Conservation (phyloP, 2,113 vertebrate genomes). For the Thymallus thymallus region DNA sequence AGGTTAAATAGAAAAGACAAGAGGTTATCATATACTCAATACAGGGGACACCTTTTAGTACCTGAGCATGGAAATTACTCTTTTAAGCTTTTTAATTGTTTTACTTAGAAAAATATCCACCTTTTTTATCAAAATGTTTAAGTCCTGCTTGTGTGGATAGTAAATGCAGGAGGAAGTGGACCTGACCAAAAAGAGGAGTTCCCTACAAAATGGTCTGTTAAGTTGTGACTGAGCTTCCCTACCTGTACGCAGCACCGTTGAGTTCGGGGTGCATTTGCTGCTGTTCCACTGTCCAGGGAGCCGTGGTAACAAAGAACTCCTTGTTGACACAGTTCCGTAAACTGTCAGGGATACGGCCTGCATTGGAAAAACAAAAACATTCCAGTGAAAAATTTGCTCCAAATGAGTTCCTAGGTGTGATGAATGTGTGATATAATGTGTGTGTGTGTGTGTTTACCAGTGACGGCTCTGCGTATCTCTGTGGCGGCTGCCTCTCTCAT, state of each 20-base stretch:
- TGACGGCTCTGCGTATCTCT: conserved; percentile 92
- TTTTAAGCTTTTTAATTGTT: too few relatives aligned
- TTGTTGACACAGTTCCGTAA: conserved; percentile 98
- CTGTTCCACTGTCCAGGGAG: conserved; percentile 93
- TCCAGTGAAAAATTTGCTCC: too few relatives aligned
- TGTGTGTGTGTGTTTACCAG: conserved; percentile 72
- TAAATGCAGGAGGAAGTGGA: too few relatives aligned
- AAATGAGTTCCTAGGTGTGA: neutral
- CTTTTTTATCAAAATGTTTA: too few relatives aligned
- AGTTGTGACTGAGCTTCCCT: conserved; percentile 3
- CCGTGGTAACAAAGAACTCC: conserved; percentile 91
- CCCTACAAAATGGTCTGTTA: neutral
- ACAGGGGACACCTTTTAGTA: too few relatives aligned
- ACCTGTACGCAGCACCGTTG: conserved; percentile 98
- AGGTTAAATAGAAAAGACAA: neutral
- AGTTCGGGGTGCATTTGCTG: conserved; percentile 88
- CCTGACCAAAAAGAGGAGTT: neutral
- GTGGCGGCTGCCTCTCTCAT: conserved; percentile 98
- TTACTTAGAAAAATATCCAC: too few relatives aligned
- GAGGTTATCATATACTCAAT: neutral
- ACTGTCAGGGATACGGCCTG: conserved; percentile 97
- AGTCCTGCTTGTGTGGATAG: too few relatives aligned
- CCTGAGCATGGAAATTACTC: too few relatives aligned
- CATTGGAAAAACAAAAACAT: neutral
- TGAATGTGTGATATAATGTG: neutral